Evolutionary conservation across 2,888 invertebrate genomes (phyloP).

Genomic region (Agonopterix alstromeriana): DNA sequence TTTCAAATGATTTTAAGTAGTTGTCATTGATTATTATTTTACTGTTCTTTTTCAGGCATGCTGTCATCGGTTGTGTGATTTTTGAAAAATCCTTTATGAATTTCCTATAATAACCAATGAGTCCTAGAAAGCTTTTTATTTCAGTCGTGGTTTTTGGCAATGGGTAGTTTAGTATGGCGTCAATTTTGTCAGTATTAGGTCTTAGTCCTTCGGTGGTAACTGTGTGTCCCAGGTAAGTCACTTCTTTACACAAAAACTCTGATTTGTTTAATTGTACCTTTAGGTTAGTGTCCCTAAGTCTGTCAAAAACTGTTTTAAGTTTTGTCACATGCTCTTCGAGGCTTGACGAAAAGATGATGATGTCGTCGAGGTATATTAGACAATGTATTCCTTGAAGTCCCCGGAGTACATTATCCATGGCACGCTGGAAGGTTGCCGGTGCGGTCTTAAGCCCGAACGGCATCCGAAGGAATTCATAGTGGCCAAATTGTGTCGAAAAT

Average conservation of each 20-base stretch:
- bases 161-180: slow-evolving; percentile 18
- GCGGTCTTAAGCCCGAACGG: slow-evolving; percentile 7
- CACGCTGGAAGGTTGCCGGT: slow-evolving; percentile 16
- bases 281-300: slow-evolving; percentile 14
- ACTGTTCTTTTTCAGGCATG: slow-evolving; percentile 11
- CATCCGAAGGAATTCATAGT: slow-evolving; percentile 14
- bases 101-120: no score
- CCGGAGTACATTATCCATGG: slow-evolving; percentile 17
- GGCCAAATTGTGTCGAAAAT: slow-evolving; percentile 15
- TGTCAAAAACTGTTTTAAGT: slow-evolving; percentile 15
- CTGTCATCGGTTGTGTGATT: slow-evolving; percentile 17
- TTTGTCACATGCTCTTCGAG: slow-evolving; percentile 20
- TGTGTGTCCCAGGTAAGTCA: slow-evolving; percentile 26
- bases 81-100: slow-evolving; percentile 30
- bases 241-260: slow-evolving; percentile 15
- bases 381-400: slow-evolving; percentile 17
- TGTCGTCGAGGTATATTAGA: slow-evolving; percentile 28
- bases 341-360: slow-evolving; percentile 23
- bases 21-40: slow-evolving; percentile 8
- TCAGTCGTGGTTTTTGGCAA: slow-evolving; percentile 17
- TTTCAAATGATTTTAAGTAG: slow-evolving; percentile 9
- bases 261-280: slow-evolving; percentile 1
- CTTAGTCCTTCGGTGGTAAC: slow-evolving; percentile 21
- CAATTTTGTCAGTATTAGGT: slow-evolving; percentile 24
- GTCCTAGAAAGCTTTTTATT: slow-evolving; percentile 35